Evolutionary conservation across 2,888 invertebrate genomes (phyloP).

Genomic region (Drosophila buzzatii): DNA sequence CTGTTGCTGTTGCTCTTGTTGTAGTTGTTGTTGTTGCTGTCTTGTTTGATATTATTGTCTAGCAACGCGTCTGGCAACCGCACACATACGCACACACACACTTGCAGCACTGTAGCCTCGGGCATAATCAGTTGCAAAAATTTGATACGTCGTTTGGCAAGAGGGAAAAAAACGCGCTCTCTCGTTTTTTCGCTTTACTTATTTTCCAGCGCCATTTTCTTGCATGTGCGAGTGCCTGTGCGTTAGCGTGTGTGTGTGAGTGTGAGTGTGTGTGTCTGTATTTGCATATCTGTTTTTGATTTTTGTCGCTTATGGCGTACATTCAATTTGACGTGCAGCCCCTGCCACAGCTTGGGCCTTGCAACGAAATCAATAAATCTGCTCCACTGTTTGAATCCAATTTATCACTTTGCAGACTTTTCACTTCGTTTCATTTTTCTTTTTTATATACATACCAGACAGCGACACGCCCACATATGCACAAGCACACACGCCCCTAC

Average conservation of each 20-base stretch:
- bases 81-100: conserved; percentile 14
- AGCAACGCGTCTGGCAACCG: conserved; percentile 72
- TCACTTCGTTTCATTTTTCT: conserved; percentile 29
- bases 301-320: conserved; percentile 76
- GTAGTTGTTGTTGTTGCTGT: conserved; percentile 44
- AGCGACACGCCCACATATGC: conserved; percentile 53
- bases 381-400: conserved; percentile 78
- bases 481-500: not conserved
- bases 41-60: conserved; percentile 78
- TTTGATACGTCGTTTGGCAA: conserved; percentile 63
- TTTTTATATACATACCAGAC: conserved; percentile 12
- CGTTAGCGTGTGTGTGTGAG: conserved; percentile 2
- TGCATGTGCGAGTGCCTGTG: conserved; percentile 4
- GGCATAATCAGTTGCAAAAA: conserved; percentile 75
- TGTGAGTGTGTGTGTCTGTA: conserved; percentile 41
- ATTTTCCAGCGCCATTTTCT: conserved; percentile 44
- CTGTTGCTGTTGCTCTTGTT: not conserved
- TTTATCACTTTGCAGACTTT: conserved; percentile 75
- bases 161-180: conserved; percentile 31
- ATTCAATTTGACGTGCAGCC: conserved; percentile 69
- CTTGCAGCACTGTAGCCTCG: conserved; percentile 28
- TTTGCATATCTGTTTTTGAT: conserved; percentile 77
- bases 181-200: conserved; percentile 19
- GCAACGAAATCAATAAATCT: conserved; percentile 76
- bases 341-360: conserved; percentile 18